phyloP scores from a whole-genome alignment of 2,113 vertebrate species.

The Gasterosteus nipponicus region DNA sequence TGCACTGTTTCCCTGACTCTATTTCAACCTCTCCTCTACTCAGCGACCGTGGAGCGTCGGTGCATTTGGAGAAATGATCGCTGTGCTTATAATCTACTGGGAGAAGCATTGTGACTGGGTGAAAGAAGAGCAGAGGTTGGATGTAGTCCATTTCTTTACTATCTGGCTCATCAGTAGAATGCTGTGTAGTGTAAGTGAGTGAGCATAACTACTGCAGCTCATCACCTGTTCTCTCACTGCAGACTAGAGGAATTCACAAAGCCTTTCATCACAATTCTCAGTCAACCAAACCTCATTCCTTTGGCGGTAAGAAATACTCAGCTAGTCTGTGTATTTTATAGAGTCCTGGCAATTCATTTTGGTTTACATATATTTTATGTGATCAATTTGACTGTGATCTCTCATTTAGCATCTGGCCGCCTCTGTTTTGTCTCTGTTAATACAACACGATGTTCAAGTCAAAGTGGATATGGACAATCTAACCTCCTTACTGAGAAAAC shows the following conservation, averaged over 20 bases:
- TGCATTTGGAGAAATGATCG: conserved; percentile 69
- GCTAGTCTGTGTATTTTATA: neutral
- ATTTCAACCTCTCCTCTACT: neutral
- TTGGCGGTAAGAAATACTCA: conserved; percentile 71
- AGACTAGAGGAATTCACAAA: conserved; percentile 72
- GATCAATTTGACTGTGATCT: conserved; percentile 15
- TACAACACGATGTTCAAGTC: conserved; percentile 56
- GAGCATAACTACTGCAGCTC: neutral
- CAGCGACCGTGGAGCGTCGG: conserved; percentile 65
- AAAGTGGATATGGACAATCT: conserved; percentile 65
- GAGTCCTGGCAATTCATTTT: neutral
- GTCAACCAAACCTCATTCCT: conserved; percentile 51
- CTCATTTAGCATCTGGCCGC: conserved; percentile 73
- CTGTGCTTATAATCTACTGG: conserved; percentile 71
- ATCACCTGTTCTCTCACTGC: conserved; percentile 31
- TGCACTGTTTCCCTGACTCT: neutral
- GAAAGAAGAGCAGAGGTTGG: conserved; percentile 69
- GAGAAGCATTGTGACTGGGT: conserved; percentile 68
- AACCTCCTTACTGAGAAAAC: conserved; percentile 52
- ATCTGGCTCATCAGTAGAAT: neutral
- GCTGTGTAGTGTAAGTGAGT: neutral
- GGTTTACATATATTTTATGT: conserved; percentile 4
- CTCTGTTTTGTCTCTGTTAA: conserved; percentile 73
- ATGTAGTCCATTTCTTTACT: neutral
- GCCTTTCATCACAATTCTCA: conserved; percentile 74